Evolutionary conservation across 2,113 vertebrate genomes (phyloP), one percentile per base, ranked within the genome.

Genomic region (Xenus cinereus): DNA sequence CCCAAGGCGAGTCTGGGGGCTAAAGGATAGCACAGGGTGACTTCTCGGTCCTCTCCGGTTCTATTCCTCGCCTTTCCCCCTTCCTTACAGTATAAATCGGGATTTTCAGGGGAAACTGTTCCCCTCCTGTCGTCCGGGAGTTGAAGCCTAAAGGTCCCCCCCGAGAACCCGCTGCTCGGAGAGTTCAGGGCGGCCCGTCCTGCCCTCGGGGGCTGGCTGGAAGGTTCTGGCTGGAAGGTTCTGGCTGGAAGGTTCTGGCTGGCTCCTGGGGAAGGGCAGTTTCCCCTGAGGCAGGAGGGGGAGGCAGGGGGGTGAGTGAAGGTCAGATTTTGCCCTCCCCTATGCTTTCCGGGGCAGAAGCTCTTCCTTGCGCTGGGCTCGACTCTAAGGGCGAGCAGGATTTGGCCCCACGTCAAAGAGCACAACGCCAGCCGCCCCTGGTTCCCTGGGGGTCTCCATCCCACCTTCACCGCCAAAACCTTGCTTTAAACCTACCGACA

Each of bases 111-210:
- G 7, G 4, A 50, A 57, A n/a, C 12, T 1, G 0, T 72, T 76
- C 24, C 4, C 8, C 2, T 64, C 8, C 22, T 89, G 35, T 72
- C 11, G 0, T 41, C 53, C 0, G 2, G 45, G 48, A 41, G 39
- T 9, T 50, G 57, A 79, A 95, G 23, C 28, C 48, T 37, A 28
- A 71, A 39, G 5, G 27, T 39, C n/a, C 39, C 7, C 7, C 26
- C 32, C 32, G 2, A 14, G 35, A 81, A 56, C 7, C 13, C 16
- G 19, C 37, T 39, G 22, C 9, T 35, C 35, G 48, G 35, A 48
- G 10, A 4, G 60, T 12, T 53, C 33, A 41, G 69, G 69, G 30
- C 57, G 23, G 16, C 30, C 76, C 6, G 3, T 51, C 50, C 54
- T 5, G 2, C 41, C 11, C 48, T 57, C 7, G 3, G 35, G 27